Percentiles rank a stretch among this genome's conserved stretches.
Evolutionary conservation across 1,140 invertebrate genomes (phyloP).

Genomic region (Battus philenor): DNA sequence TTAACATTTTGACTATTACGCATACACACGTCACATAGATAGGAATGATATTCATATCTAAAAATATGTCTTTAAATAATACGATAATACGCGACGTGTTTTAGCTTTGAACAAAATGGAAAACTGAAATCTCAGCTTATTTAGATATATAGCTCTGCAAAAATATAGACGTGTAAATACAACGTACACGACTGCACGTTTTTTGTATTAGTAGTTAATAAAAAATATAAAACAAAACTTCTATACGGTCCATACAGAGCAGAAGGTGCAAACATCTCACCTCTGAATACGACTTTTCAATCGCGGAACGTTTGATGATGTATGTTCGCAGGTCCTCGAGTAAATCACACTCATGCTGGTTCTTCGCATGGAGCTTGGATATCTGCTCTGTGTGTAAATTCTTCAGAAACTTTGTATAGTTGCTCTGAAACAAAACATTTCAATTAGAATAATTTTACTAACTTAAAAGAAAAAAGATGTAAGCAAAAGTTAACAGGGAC

Average conservation of each 20-base stretch:
- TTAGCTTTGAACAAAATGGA: no score
- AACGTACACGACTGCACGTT: neutral
- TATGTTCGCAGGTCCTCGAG: slow-evolving; percentile 96
- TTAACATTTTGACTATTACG: no score
- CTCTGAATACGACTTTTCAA: slow-evolving; percentile 97
- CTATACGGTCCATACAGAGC: neutral
- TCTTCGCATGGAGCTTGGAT: slow-evolving; percentile 93
- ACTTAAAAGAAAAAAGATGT: no score
- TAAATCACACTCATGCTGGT: slow-evolving; percentile 96
- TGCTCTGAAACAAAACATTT: slow-evolving; percentile 81
- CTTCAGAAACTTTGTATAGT: slow-evolving; percentile 92
- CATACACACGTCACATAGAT: no score
- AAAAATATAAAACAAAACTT: neutral
- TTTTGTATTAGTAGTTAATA: neutral
- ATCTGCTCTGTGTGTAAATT: slow-evolving; percentile 95
- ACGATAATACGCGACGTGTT: no score
- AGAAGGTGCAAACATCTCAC: slow-evolving; percentile 69
- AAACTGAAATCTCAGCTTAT: no score
- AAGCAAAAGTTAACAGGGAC: no score
- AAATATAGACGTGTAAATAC: no score
- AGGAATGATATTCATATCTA: no score
- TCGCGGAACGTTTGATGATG: slow-evolving; percentile 91
- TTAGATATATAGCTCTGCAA: no score
- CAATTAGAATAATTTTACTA: no score
- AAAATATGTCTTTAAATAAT: no score